Evolutionary conservation across 1,140 invertebrate genomes (phyloP).

Genomic region (Drosophila sp.): DNA sequence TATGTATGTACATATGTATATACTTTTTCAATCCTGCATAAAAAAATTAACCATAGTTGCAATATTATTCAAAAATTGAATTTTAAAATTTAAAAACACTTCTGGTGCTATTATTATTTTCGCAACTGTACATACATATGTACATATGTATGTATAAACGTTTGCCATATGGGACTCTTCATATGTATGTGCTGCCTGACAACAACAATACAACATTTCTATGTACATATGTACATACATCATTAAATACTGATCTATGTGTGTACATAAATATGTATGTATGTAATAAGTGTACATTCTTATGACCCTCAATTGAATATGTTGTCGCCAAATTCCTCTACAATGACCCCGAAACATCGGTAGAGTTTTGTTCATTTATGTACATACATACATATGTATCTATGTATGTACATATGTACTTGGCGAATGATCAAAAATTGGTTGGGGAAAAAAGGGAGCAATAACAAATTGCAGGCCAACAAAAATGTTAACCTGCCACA

Average conservation of each 20-base stretch:
- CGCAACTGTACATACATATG: too few species aligned
- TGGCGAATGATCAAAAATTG: constrained; percentile 11
- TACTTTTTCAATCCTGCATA: too few species aligned
- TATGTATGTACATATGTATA: not conserved
- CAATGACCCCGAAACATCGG: not conserved
- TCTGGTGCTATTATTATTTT: too few species aligned
- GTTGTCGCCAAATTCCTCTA: not conserved
- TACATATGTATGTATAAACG: too few species aligned
- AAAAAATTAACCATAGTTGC: too few species aligned
- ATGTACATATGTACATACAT: constrained; percentile 6
- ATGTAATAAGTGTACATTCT: not conserved
- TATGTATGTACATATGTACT: not conserved
- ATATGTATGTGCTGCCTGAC: too few species aligned
- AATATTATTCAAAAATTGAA: too few species aligned
- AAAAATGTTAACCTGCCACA: constrained; percentile 55
- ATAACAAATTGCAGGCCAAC: constrained; percentile 46
- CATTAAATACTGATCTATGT: not conserved
- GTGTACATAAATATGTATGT: not conserved
- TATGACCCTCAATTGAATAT: not conserved
- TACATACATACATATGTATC: too few species aligned
- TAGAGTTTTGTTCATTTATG: not conserved
- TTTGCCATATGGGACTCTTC: too few species aligned
- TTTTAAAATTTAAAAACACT: too few species aligned
- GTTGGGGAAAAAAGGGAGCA: constrained; percentile 17
- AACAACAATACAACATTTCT: too few species aligned